Base-by-base conservation (phyloP, 1,140 invertebrate species). In the Heliconius melpomene region DNA sequence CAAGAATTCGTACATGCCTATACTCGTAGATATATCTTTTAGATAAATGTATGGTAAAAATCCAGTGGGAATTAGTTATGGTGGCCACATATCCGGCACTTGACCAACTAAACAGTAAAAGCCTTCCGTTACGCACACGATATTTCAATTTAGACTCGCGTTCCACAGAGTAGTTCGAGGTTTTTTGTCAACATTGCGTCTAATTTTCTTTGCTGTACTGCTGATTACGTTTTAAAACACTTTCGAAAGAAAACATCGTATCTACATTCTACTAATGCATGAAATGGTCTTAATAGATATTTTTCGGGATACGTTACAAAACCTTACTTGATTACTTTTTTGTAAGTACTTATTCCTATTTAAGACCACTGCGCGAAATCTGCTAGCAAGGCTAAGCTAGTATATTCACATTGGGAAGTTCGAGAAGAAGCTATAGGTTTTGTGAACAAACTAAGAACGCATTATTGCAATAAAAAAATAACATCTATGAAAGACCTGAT, bases 91-190 rank as follows among this genome's bases (percentile, higher is more conserved):
- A 88, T 91, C 91, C 92, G 90, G 83, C 81, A 83, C 87, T 92
- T 85, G 88, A 86, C 89, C 90, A 89, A 89, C 84, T 87, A 82
- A 88, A 85, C 78, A 87, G 82, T 85, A 88, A 89, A 89, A 91
- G 86, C 86, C 89, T 91, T 92, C 88, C 90, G 91, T 91, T 91
- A 86, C 89, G 88, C 90, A 90, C 86, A 91, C 86, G 85, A 89
- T 80, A 89, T 87, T 92, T 89, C 87, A 89, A 92, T 93, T 93
- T 90, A 82, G 79, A 80, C 81, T 72, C 85, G 78, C 83, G 81
- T 84, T 85, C 81, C 79, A 77, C 75, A 50, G 46, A 82, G 75
- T 82, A 77, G 74, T 72, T 75, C 81, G 73, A 60, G 60, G 82
- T 83, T 90, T 90, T 91, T 93, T 93, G 90, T 93, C 88, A 89